Conservation (phyloP, 2,888 invertebrate genomes). For the Nowickia ferox region DNA sequence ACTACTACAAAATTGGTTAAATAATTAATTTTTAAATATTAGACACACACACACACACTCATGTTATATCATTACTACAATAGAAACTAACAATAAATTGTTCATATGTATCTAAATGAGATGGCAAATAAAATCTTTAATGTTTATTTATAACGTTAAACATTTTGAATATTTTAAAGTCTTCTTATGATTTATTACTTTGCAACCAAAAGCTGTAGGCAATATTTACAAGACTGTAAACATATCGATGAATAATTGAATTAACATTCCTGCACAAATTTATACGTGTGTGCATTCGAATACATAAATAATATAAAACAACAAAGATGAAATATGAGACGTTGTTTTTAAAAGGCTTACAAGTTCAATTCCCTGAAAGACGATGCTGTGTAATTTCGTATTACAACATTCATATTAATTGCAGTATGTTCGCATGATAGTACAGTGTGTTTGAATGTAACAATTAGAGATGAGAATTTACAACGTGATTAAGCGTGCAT, state of each 20-base stretch:
- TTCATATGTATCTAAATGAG: too few species aligned
- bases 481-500: too few species aligned
- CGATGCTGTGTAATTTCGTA: background rate
- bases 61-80: too few species aligned
- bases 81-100: too few species aligned
- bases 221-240: conserved; percentile 22
- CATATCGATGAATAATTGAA: conserved; percentile 24
- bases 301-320: background rate
- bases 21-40: too few species aligned
- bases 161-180: conserved; percentile 20
- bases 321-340: background rate
- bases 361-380: conserved; percentile 11
- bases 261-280: background rate
- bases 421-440: background rate
- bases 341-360: conserved; percentile 14
- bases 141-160: background rate
- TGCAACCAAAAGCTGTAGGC: background rate
- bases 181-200: background rate
- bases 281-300: background rate
- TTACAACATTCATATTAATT: conserved; percentile 9
- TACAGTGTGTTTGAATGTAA: background rate
- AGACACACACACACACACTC: too few species aligned
- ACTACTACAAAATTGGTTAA: too few species aligned
- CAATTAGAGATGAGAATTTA: too few species aligned
- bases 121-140: too few species aligned